Conservation (phyloP, 1,140 invertebrate genomes). For the Euwallacea fornicatus region DNA sequence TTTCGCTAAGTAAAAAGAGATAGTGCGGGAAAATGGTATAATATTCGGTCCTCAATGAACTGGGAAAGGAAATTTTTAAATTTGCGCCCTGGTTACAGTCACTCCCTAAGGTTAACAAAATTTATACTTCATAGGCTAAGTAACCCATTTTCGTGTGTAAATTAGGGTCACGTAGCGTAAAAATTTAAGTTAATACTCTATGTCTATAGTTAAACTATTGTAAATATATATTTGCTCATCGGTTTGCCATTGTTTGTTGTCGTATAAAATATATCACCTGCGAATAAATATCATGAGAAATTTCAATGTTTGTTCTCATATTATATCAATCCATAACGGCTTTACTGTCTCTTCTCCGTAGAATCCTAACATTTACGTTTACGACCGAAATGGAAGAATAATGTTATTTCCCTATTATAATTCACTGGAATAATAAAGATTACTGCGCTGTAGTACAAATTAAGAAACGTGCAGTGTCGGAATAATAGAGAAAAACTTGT, state of each 20-base stretch:
- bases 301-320: not conserved
- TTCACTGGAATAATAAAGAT: constrained; percentile 39
- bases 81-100: not conserved
- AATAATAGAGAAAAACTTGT: constrained; percentile 21
- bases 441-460: constrained; percentile 53
- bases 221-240: constrained; percentile 33
- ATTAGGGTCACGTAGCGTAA: not conserved
- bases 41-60: not conserved
- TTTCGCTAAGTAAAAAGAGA: constrained; percentile 51
- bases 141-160: too few relatives aligned
- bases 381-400: not conserved
- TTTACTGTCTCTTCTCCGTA: not conserved
- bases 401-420: constrained; percentile 41
- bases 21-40: constrained; percentile 43
- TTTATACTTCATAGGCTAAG: too few relatives aligned
- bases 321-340: not conserved
- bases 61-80: not conserved
- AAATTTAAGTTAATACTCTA: constrained; percentile 1
- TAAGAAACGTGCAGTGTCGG: constrained; percentile 30
- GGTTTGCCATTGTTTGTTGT: constrained; percentile 7
- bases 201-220: constrained; percentile 21
- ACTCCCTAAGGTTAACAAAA: too few relatives aligned
- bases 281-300: too few relatives aligned
- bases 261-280: not conserved
- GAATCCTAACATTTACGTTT: not conserved